Conservation (phyloP, 2,888 invertebrate species). For the Archaeoteleia sp. region DNA sequence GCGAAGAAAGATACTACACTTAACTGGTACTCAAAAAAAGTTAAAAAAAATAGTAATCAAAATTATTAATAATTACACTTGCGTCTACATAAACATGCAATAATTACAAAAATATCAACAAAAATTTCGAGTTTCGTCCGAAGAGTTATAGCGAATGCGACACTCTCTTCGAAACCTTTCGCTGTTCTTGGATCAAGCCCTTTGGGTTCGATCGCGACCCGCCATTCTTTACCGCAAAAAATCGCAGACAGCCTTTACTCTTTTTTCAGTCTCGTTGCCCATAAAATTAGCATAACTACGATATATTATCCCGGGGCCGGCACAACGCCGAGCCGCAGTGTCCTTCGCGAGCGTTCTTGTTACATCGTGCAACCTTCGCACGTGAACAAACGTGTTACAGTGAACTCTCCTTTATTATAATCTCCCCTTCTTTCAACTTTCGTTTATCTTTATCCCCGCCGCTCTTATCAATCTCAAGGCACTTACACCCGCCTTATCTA, state of each 20-base stretch:
- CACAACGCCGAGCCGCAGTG: too few relatives aligned
- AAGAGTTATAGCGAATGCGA: conserved; percentile 42
- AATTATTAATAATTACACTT: too few relatives aligned
- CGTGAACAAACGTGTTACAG: conserved; percentile 29
- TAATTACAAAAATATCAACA: conserved; percentile 17
- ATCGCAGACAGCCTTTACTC: conserved; percentile 49
- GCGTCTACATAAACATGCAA: conserved; percentile 28
- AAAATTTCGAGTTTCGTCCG: conserved; percentile 12
- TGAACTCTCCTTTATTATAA: too few relatives aligned
- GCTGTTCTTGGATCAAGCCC: conserved; percentile 50
- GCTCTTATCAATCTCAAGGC: too few relatives aligned
- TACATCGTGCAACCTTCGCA: too few relatives aligned
- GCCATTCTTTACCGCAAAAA: conserved; percentile 54
- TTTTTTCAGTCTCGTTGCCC: conserved; percentile 53
- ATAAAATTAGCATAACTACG: conserved; percentile 67
- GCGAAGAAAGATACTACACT: too few relatives aligned
- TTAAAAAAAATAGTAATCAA: too few relatives aligned
- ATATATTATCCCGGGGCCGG: conserved; percentile 64
- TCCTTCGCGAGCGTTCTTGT: too few relatives aligned
- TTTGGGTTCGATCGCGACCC: conserved; percentile 57
- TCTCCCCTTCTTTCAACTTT: too few relatives aligned
- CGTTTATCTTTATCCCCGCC: too few relatives aligned
- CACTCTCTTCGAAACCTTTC: conserved; percentile 28
- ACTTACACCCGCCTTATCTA: too few relatives aligned
- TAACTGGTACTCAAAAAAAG: too few relatives aligned